phyloP scores from a whole-genome alignment of 2,888 invertebrate genomes.

The Drosophila pullipes region DNA sequence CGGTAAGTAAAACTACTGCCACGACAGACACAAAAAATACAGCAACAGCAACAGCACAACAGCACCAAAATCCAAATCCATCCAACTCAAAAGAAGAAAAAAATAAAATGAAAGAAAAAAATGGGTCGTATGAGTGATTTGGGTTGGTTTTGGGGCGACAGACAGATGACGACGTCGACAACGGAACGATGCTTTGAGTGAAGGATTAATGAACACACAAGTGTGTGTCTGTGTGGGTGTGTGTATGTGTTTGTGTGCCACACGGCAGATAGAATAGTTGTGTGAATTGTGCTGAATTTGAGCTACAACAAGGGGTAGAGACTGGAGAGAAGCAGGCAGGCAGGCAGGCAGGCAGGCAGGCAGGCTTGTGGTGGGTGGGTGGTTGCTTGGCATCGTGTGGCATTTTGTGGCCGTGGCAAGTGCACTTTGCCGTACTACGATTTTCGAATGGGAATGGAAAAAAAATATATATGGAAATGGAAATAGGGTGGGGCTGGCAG shows the following conservation, averaged over 20 bases:
- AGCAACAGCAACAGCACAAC: not conserved
- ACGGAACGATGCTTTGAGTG: slow-evolving; percentile 63
- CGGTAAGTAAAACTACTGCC: slow-evolving; percentile 85
- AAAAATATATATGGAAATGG: not conserved
- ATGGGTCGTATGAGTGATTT: slow-evolving; percentile 64
- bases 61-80: not conserved
- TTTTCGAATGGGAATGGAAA: slow-evolving; percentile 30
- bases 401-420: slow-evolving; percentile 75
- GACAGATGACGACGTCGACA: slow-evolving; percentile 54
- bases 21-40: not conserved
- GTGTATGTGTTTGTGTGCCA: slow-evolving; percentile 8
- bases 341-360: not conserved
- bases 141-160: slow-evolving; percentile 59
- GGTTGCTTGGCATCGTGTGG: slow-evolving; percentile 20
- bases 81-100: not conserved
- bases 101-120: slow-evolving; percentile 12
- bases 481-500: slow-evolving; percentile 52
- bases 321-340: not conserved
- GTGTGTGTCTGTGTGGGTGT: slow-evolving; percentile 17
- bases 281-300: slow-evolving; percentile 14
- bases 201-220: slow-evolving; percentile 63
- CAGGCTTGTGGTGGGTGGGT: not conserved
- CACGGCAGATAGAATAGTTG: slow-evolving; percentile 35
- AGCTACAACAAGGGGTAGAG: not conserved
- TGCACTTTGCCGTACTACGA: slow-evolving; percentile 73